These are phyloP conservation scores for Sander vitreus DNA, from an alignment of 2,113 vertebrate species.

Conservation along the genomic window DNA sequence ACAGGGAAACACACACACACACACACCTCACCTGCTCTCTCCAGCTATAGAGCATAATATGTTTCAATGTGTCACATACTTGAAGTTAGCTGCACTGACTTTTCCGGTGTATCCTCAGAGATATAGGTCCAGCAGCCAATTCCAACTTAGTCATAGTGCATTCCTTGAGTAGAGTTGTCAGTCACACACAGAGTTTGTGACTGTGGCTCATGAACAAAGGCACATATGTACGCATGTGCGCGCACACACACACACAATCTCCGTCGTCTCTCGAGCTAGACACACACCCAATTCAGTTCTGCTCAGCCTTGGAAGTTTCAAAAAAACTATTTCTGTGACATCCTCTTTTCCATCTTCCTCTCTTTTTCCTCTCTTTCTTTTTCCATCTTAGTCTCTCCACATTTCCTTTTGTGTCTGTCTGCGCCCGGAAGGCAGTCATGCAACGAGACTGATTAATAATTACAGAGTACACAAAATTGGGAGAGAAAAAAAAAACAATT, in stretches of 20 bases:
- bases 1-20: conserved; percentile 3
- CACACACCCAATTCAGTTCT: conserved; percentile 56
- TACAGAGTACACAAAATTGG: conserved; percentile 84
- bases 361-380: conserved; percentile 44
- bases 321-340: conserved; percentile 73
- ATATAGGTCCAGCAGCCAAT: conserved; percentile 51
- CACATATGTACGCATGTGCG: not conserved
- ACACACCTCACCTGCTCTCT: conserved; percentile 50
- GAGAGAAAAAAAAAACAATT: conserved; percentile 70
- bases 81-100: conserved; percentile 49
- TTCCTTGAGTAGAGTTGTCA: conserved; percentile 63
- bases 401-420: conserved; percentile 80
- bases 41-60: conserved; percentile 41
- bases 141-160: conserved; percentile 51
- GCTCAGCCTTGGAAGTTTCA: conserved; percentile 59
- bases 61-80: conserved; percentile 58
- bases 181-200: conserved; percentile 61
- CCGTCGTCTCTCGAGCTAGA: conserved; percentile 45
- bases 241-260: not conserved
- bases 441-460: conserved; percentile 86
- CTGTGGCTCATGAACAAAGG: conserved; percentile 64
- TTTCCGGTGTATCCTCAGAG: conserved; percentile 47
- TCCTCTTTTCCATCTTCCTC: conserved; percentile 61
- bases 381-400: conserved; percentile 50
- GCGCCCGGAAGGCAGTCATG: conserved; percentile 79